Base-by-base conservation (phyloP, 2,888 invertebrate species). In the Panzeria rudis region DNA sequence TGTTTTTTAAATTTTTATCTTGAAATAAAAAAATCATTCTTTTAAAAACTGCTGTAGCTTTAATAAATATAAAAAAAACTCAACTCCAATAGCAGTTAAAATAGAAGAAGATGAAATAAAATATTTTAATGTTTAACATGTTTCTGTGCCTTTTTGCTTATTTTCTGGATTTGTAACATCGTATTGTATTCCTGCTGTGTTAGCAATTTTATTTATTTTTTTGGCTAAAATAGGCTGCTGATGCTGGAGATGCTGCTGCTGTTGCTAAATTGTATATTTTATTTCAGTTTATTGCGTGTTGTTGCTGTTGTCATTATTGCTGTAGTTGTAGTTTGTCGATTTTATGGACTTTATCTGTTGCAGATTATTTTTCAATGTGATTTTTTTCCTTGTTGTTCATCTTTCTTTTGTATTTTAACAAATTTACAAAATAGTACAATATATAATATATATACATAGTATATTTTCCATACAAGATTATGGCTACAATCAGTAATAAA, bases 181-280 rank as follows among this genome's bases (percentile, higher is more conserved):
- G 66, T 76, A 29, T 72, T 78, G 54, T 69, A 62, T 73, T 13
- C 78, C 83, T 83, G 83, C 78, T 83, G 83, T 69, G 73, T 71
- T 41, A 17, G 79, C 75, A 75, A 64, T 69, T 77, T 83, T 73
- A 25, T 68, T 52, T 11, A n/a, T n/a, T n/a, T 20, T 52, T 72
- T 80, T 62, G 47, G 68, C 62, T 47, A 62, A 73, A 83, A 83
- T 69, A 75, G 69, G 69, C 62, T 73, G 47, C 52, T 44, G 38
- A 6, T 59, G 17, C 38, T 76, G 62, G 54, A 29, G 35, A 35
- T 62, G 41, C 15, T 59, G 15, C 29, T 47, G 64, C 35, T 56
- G 41, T 23, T 41, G 41, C 41, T 59, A 73, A 73, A 80, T 41
- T 41, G 23, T 80, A 41, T 59, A 59, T 59, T 38, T 73, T 29